Percentiles rank a stretch among this genome's conserved stretches.
phyloP scores from a whole-genome alignment of 1,140 invertebrate species.

The Conopomorpha cramerella region DNA sequence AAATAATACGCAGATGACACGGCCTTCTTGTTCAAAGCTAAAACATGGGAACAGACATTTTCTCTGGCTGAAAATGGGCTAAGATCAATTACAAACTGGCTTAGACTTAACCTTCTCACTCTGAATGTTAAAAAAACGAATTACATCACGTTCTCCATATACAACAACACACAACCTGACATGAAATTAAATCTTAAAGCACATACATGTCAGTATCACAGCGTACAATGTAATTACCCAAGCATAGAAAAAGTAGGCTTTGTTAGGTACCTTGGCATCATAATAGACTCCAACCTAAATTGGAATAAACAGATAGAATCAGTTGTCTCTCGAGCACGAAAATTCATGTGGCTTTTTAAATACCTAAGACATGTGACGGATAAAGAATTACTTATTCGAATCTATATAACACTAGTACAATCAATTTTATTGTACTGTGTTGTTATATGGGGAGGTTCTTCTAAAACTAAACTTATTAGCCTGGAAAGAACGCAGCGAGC shows the following conservation, averaged over 20 bases:
- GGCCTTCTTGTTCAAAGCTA: background rate
- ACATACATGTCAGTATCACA: background rate
- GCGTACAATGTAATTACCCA: background rate
- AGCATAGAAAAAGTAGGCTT: background rate
- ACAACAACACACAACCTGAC: background rate
- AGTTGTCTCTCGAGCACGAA: too few species aligned
- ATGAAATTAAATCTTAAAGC: background rate
- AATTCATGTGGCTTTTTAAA: background rate
- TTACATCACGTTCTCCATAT: slow-evolving; percentile 1
- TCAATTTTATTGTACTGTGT: background rate
- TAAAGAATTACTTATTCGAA: background rate
- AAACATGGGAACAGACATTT: background rate
- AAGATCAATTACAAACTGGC: background rate
- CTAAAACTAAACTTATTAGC: background rate
- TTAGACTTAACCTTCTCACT: background rate
- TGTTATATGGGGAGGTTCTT: background rate
- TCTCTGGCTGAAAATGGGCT: background rate
- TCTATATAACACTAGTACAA: background rate
- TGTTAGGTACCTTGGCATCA: background rate
- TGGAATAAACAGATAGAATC: background rate
- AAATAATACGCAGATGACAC: slow-evolving; percentile 3
- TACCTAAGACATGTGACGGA: background rate
- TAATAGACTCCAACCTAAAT: background rate
- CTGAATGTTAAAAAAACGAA: slow-evolving; percentile 1
- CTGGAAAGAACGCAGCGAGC: background rate